A percentile compares a stretch with the other conserved stretches of the same genome.
phyloP scores from a whole-genome alignment of 2,888 invertebrate genomes.

The Spatulosminthurus flaviceps region DNA sequence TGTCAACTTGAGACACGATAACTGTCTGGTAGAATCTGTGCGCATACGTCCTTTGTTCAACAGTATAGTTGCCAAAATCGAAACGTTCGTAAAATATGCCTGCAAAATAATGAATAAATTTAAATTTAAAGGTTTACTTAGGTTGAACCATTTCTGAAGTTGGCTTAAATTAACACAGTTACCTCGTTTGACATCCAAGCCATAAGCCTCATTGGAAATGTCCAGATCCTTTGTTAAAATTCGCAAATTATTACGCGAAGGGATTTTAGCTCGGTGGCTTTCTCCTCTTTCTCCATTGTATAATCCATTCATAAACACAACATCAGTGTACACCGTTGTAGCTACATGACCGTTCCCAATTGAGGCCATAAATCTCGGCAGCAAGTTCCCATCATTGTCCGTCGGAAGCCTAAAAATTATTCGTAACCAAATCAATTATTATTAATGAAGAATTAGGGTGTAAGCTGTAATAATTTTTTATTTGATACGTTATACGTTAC shows the following conservation, averaged over 20 bases:
- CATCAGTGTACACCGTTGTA: constrained; percentile 60
- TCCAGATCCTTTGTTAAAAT: constrained; percentile 2
- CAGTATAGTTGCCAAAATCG: constrained; percentile 39
- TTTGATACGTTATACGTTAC: too few species aligned
- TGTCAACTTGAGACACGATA: constrained; percentile 58
- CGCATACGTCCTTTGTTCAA: constrained; percentile 60
- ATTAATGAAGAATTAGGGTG: too few species aligned
- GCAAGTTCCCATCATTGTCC: constrained; percentile 53
- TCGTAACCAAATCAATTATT: too few species aligned
- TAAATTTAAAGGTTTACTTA: too few species aligned
- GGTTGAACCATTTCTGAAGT: too few species aligned
- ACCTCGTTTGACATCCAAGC: constrained; percentile 19
- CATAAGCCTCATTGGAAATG: constrained; percentile 11
- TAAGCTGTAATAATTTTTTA: too few species aligned
- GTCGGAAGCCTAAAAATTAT: constrained; percentile 54
- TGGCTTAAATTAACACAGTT: too few species aligned
- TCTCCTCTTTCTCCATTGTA: constrained; percentile 63
- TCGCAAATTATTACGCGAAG: constrained; percentile 58
- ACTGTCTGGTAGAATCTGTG: constrained; percentile 59
- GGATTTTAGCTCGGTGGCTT: constrained; percentile 62
- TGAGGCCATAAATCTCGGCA: constrained; percentile 54
- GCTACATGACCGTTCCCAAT: constrained; percentile 63
- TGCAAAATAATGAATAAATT: too few species aligned
- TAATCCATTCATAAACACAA: constrained; percentile 63
- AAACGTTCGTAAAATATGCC: constrained; percentile 56